These are phyloP conservation scores for Orchestes rusci DNA, from an alignment of 2,888 invertebrate genomes.

Conservation along the genomic window DNA sequence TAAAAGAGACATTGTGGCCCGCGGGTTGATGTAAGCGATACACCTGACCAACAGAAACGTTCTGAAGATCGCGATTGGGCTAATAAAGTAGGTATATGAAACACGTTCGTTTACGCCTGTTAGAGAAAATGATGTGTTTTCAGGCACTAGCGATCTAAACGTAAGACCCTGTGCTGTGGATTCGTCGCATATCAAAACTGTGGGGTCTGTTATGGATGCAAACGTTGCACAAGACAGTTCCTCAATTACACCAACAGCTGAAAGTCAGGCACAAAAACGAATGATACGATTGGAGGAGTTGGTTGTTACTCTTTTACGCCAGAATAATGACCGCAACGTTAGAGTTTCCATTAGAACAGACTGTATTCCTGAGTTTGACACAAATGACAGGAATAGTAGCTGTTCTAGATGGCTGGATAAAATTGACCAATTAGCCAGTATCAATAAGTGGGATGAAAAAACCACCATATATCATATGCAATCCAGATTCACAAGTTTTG, in stretches of 20 bases:
- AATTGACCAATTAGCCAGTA: conserved; percentile 10
- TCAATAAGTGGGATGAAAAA: conserved; percentile 14
- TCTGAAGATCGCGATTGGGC: neutral
- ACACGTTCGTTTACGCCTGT: conserved; percentile 5
- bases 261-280: conserved; percentile 8
- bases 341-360: conserved; percentile 13
- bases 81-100: neutral
- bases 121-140: neutral
- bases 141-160: conserved; percentile 1
- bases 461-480: conserved; percentile 13
- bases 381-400: conserved; percentile 7
- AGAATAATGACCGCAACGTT: conserved; percentile 1
- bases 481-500: conserved; percentile 8
- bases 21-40: conserved; percentile 3
- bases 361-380: conserved; percentile 14
- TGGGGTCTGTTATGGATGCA: conserved; percentile 6
- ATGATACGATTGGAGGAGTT: conserved; percentile 10
- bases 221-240: conserved; percentile 5
- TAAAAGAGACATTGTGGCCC: conserved; percentile 4
- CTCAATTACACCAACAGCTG: neutral
- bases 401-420: conserved; percentile 12
- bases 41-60: conserved; percentile 7
- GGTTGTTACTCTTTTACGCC: conserved; percentile 9
- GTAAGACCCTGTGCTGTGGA: neutral
- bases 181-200: neutral